Base-by-base conservation (phyloP, 2,888 invertebrate genomes). In the Drosophila tanythrix region DNA sequence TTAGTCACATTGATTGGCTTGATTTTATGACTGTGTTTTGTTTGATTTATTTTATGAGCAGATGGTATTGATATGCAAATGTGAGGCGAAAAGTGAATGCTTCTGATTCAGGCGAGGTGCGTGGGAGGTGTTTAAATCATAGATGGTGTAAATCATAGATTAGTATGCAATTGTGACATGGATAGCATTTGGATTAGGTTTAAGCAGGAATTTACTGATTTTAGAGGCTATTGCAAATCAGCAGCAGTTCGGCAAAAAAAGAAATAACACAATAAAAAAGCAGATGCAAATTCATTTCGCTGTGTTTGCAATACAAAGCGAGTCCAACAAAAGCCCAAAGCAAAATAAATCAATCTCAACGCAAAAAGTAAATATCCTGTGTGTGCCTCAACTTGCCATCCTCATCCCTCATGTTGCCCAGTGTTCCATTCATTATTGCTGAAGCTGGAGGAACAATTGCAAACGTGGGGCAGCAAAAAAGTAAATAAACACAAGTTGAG, bases 281-380 rank as follows among this genome's bases (percentile, higher is more conserved):
- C 73, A 81, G 78, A 77, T 78, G 81, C 79, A 65, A 74, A 65
- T 56, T 59, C 43, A 59, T 71, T 73, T 56, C 64, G 83, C 83
- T 83, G 86, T 64, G 83, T 70, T 74, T 71, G 83, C 83, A 67
- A 57, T 67, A 70, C 67, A 76, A 67, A 71, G 70, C 68, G 58
- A 59, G 59, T 48, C 10, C 52, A 76, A 67, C 73, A 75, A 71
- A 74, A 75, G 63, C 70, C 56, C 18, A 59, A 75, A 80, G 77
- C 81, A 69, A 89, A 87, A 89, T 81, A 89, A 86, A 86, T 87
- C 89, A 84, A 78, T 80, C 75, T 64, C 56, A 65, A 59, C 59
- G 59, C 70, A 65, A 66, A 88, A 89, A 87, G 85, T 89, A 89
- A 88, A 86, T 89, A 89, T 86, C 88, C 88, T 88, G 88, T 76